These are phyloP conservation scores for Glossophaga mutica DNA, from an alignment of 2,797 vertebrate species.

Conservation along the genomic window DNA sequence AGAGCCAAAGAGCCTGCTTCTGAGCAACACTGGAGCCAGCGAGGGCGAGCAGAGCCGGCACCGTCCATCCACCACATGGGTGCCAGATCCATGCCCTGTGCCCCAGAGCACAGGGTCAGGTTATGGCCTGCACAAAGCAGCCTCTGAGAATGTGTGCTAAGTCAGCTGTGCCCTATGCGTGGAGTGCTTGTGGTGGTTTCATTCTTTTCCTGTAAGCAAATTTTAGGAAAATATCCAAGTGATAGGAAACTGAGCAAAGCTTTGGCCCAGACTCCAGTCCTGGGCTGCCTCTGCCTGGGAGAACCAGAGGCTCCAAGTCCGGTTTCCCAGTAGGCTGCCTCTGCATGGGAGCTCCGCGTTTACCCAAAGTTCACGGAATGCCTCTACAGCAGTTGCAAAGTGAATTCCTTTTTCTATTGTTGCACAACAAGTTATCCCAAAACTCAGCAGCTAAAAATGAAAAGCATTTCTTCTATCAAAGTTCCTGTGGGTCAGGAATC, in stretches of 20 bases:
- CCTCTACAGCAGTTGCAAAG: background rate
- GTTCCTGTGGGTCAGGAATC: background rate
- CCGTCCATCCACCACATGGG: background rate
- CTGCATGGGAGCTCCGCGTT: background rate
- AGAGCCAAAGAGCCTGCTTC: slow-evolving; percentile 1
- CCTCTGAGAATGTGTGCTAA: background rate
- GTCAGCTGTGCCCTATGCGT: background rate
- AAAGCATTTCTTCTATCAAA: background rate
- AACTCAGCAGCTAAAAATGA: background rate
- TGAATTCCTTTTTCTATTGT: background rate
- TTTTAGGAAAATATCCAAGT: slow-evolving; percentile 29
- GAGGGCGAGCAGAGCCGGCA: background rate
- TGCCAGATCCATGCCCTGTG: background rate
- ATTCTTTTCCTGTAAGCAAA: slow-evolving; percentile 9
- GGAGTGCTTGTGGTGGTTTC: background rate
- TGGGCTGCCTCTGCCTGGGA: background rate
- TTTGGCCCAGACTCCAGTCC: background rate
- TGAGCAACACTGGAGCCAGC: background rate
- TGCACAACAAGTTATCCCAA: background rate
- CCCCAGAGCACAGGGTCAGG: background rate
- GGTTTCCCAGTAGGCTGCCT: background rate
- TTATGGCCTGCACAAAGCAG: background rate
- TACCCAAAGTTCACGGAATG: background rate
- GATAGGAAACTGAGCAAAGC: slow-evolving; percentile 8
- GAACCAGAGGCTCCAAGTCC: background rate